Evolutionary conservation across 2,888 invertebrate species (phyloP).

Genomic region (Melanchra persicariae): DNA sequence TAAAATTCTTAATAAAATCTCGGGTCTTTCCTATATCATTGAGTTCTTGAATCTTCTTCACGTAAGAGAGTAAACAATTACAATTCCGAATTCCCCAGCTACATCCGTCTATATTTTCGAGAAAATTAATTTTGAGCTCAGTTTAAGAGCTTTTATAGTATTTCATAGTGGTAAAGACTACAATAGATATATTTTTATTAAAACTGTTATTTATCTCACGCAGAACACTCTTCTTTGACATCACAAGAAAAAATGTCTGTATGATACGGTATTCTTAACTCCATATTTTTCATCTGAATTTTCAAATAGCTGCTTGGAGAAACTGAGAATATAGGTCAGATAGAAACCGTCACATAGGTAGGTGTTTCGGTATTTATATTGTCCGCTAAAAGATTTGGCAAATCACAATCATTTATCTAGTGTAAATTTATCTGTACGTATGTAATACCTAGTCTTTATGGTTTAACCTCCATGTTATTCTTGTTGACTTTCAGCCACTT

Average conservation of each 20-base stretch:
- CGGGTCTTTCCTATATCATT: conserved; percentile 4
- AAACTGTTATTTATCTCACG: neutral
- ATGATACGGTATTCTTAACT: neutral
- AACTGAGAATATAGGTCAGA: too few species aligned
- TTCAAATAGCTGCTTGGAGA: too few species aligned
- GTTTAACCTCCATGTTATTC: neutral
- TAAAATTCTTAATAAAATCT: conserved; percentile 4
- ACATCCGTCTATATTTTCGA: neutral
- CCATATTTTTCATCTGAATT: too few species aligned
- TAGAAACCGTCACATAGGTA: too few species aligned
- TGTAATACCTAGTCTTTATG: too few species aligned
- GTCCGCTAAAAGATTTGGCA: too few species aligned
- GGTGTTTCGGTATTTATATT: too few species aligned
- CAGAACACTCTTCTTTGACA: neutral
- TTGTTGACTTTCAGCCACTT: neutral
- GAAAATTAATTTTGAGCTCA: neutral
- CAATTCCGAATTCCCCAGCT: neutral
- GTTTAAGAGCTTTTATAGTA: neutral
- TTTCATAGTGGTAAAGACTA: neutral
- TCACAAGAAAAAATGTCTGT: neutral
- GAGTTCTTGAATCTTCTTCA: conserved; percentile 21
- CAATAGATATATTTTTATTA: neutral
- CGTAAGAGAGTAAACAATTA: neutral
- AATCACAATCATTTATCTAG: too few species aligned
- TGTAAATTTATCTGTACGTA: too few species aligned